A percentile compares a stretch with the other conserved stretches of the same genome.
Evolutionary conservation across 2,888 invertebrate species (phyloP).

Genomic region (Gari tellinella): DNA sequence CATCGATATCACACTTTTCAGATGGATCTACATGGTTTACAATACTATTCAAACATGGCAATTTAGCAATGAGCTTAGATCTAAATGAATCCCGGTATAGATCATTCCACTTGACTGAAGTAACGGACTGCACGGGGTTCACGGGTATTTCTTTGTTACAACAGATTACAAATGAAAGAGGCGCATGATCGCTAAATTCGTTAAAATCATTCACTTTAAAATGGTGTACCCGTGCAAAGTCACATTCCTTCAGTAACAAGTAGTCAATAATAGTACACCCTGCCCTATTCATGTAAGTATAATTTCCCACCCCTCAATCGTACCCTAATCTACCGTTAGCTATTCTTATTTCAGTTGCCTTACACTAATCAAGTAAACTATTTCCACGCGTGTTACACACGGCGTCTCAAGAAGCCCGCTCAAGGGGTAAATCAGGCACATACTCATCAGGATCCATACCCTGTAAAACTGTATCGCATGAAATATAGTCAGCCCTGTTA

Average conservation of each 20-base stretch:
- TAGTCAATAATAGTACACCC: slow-evolving; percentile 7
- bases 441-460: slow-evolving; percentile 5
- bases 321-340: slow-evolving; percentile 5
- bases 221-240: background rate
- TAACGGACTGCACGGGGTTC: background rate
- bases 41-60: slow-evolving; percentile 4
- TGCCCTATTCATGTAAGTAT: background rate
- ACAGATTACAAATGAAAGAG: slow-evolving; percentile 4
- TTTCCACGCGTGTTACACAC: background rate
- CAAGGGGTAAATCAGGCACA: background rate
- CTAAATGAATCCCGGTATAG: slow-evolving; percentile 5
- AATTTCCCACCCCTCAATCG: background rate
- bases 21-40: too few species aligned
- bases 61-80: slow-evolving; percentile 3
- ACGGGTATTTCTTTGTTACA: background rate
- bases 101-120: background rate
- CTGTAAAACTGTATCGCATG: background rate
- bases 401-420: background rate
- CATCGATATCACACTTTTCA: too few species aligned
- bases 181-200: slow-evolving; percentile 10
- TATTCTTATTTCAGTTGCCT: background rate
- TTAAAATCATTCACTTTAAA: slow-evolving; percentile 11
- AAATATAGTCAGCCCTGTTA: slow-evolving; percentile 1
- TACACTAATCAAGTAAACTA: slow-evolving; percentile 1
- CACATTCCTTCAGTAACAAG: background rate